Conservation (phyloP, 2,888 invertebrate genomes). For the Pseudanteris insignis region DNA sequence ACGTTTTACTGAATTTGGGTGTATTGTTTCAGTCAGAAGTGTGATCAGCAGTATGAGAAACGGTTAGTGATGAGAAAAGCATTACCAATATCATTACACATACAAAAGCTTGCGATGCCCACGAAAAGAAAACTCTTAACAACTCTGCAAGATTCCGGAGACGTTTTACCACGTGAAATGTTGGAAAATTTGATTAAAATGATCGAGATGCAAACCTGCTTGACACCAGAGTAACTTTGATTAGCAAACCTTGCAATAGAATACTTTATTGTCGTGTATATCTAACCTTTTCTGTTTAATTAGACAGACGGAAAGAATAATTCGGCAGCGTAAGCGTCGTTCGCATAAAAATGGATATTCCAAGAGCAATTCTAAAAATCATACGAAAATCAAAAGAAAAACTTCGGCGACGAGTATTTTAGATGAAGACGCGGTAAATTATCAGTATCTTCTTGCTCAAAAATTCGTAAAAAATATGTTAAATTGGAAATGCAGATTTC, state of each 20-base stretch:
- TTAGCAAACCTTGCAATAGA: too few species aligned
- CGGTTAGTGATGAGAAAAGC: constrained; percentile 44
- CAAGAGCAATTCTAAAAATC: constrained; percentile 12
- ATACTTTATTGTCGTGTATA: too few species aligned
- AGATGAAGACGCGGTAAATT: constrained; percentile 53
- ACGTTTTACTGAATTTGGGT: too few species aligned
- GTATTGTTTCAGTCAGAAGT: constrained; percentile 35
- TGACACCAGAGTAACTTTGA: constrained; percentile 61
- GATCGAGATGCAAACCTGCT: constrained; percentile 54
- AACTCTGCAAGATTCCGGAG: constrained; percentile 51
- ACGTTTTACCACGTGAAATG: constrained; percentile 50
- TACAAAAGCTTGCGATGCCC: constrained; percentile 56
- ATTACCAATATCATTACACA: constrained; percentile 49
- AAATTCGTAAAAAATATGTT: constrained; percentile 58
- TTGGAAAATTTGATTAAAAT: constrained; percentile 55
- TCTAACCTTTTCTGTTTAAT: neutral
- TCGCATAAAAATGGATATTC: constrained; percentile 6
- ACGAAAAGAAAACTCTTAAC: constrained; percentile 50
- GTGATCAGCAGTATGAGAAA: constrained; percentile 47
- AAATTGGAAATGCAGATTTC: constrained; percentile 51
- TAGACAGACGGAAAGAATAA: constrained; percentile 56
- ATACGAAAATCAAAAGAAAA: constrained; percentile 16
- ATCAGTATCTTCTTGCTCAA: constrained; percentile 58
- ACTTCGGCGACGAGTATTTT: constrained; percentile 2
- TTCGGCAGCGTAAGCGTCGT: constrained; percentile 15